Percentiles rank a stretch among this genome's conserved stretches.
These are phyloP conservation scores for Tribolium madens DNA, from an alignment of 1,140 invertebrate genomes.

Conservation along the genomic window DNA sequence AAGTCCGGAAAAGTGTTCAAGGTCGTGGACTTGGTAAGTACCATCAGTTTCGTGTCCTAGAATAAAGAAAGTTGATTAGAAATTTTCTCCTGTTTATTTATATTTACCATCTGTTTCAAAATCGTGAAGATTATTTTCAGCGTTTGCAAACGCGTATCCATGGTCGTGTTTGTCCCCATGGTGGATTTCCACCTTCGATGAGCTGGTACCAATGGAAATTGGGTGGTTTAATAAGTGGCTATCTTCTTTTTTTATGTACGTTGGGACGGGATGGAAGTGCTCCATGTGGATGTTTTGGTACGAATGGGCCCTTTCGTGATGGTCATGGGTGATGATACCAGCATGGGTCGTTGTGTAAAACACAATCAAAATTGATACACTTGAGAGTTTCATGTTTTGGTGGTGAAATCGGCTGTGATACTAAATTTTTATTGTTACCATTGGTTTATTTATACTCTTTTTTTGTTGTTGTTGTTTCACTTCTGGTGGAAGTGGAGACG, in stretches of 20 bases:
- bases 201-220: slow-evolving; percentile 71
- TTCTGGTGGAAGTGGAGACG: slow-evolving; percentile 4
- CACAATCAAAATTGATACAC: slow-evolving; percentile 3
- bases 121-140: slow-evolving; percentile 11
- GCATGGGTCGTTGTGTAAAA: not conserved
- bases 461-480: not conserved
- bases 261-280: slow-evolving; percentile 74
- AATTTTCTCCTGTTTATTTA: too few relatives aligned
- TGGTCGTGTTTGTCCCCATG: slow-evolving; percentile 56
- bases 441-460: slow-evolving; percentile 6
- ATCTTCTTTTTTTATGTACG: slow-evolving; percentile 75
- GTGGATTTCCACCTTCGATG: slow-evolving; percentile 54
- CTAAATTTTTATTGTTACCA: slow-evolving; percentile 32
- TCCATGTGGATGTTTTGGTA: slow-evolving; percentile 76
- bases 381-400: slow-evolving; percentile 30
- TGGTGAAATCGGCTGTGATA: not conserved
- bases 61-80: slow-evolving; percentile 23
- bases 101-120: not conserved
- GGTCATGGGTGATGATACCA: slow-evolving; percentile 56
- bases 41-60: not conserved
- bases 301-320: slow-evolving; percentile 74
- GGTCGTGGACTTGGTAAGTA: slow-evolving; percentile 29
- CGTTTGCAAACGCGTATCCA: slow-evolving; percentile 50
- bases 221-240: slow-evolving; percentile 73
- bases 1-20: not conserved